phyloP scores from a whole-genome alignment of 2,797 vertebrate genomes.

The Brachymystax lenok region DNA sequence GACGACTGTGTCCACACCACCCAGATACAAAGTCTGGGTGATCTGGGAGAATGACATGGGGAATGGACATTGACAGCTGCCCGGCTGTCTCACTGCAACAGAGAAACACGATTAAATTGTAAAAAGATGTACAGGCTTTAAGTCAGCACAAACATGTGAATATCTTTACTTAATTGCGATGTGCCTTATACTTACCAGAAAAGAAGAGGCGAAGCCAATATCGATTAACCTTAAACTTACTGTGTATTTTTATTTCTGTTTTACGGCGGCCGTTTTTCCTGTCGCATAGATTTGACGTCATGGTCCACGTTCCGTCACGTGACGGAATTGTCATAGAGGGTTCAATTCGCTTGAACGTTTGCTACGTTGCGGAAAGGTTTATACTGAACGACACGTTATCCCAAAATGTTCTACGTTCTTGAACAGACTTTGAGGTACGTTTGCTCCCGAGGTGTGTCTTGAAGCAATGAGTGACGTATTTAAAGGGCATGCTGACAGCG shows the following conservation, averaged over 20 bases:
- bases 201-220: too few relatives aligned
- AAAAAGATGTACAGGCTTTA: background rate
- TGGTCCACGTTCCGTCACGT: background rate
- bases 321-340: background rate
- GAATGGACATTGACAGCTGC: conserved; percentile 5
- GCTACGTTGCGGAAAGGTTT: too few relatives aligned
- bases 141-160: background rate
- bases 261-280: background rate
- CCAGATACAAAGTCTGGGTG: conserved; percentile 58
- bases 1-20: conserved; percentile 61
- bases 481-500: too few relatives aligned
- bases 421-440: too few relatives aligned
- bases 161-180: background rate
- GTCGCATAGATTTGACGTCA: background rate
- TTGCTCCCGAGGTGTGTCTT: too few relatives aligned
- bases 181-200: too few relatives aligned
- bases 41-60: conserved; percentile 66
- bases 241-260: background rate
- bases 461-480: too few relatives aligned
- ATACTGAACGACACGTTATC: too few relatives aligned
- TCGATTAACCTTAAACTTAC: too few relatives aligned
- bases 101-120: background rate
- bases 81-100: background rate
- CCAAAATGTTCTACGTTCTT: too few relatives aligned
- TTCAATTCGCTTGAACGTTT: too few relatives aligned